These are phyloP conservation scores for Apamea epomidion DNA, from an alignment of 2,888 invertebrate species.

Conservation along the genomic window DNA sequence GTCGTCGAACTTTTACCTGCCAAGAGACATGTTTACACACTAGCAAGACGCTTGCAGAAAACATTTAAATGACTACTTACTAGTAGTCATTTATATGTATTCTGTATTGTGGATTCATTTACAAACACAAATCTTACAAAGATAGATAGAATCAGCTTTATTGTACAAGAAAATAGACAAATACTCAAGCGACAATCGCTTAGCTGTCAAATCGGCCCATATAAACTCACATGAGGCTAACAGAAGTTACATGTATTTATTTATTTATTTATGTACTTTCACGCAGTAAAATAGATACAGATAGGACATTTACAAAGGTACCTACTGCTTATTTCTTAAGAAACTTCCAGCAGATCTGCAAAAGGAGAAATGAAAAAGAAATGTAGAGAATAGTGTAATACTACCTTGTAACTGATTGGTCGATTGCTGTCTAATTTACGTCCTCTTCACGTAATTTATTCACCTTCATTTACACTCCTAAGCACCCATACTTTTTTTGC, in stretches of 20 bases:
- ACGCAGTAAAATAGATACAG: not conserved
- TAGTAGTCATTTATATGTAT: no score
- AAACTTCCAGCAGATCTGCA: no score
- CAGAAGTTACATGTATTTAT: not conserved
- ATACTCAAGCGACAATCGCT: no score
- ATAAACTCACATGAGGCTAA: not conserved
- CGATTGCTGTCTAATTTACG: not conserved
- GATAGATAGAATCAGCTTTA: no score
- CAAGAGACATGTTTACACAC: slow-evolving; percentile 30
- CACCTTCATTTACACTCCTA: not conserved
- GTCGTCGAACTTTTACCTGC: slow-evolving; percentile 33
- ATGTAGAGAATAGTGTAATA: no score
- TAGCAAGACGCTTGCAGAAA: slow-evolving; percentile 26
- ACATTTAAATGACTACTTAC: slow-evolving; percentile 31
- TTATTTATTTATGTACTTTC: no score
- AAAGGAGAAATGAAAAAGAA: no score
- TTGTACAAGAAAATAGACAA: no score
- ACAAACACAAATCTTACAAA: not conserved
- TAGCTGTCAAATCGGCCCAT: no score
- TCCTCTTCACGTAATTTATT: not conserved
- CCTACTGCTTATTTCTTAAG: not conserved
- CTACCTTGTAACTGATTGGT: not conserved
- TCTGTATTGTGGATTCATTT: not conserved
- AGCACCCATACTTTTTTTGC: not conserved
- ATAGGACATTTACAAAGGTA: not conserved